Evolutionary conservation across 2,797 vertebrate genomes (phyloP), one percentile per base, ranked within the genome.

Genomic region (Pipistrellus nathusii): DNA sequence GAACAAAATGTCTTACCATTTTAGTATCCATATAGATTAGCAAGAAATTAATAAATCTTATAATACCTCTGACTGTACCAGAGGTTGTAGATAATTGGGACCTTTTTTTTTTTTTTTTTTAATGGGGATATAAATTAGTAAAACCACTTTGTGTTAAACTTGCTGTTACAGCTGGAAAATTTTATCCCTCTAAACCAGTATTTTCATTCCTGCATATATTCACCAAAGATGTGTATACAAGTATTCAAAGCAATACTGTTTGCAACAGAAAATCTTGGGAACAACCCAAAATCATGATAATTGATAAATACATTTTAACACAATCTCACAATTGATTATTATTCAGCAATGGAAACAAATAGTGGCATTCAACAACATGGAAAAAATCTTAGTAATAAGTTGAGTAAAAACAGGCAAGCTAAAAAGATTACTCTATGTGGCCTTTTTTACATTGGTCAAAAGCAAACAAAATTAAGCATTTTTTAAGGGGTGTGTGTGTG

Each of bases 371-470:
- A 86, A 9, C 18, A 94, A 32, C 48, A 10, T 53, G 55, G 71
- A 41, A 88, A 86, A 77, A 94, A 86, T 88, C 8, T 71, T 90
- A 69, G 57, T 88, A 88, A 82, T 91, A 18, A 68, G 17, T 84
- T 84, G 48, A 77, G n/a, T 66, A 13, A 81, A 71, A 88, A 84
- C 81, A 66, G 68, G n/a, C 38, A 94, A 73, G 25, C 15, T 51
- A 8, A 85, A 18, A 90, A 94, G 46, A 75, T 57, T 59, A 27
- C 11, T 59, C 55, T 69, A 38, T 72, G 20, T 44, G 89, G 6
- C 44, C 21, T 82, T 69, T 94, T 94, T 91, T 80, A 69, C 86
- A 71, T 84, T 86, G 35, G 62, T 91, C 20, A 91, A 75, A 71
- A 77, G 30, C 53, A 83, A 44, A 77, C 23, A 90, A 69, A 84